Evolutionary conservation across 2,113 vertebrate species (phyloP).

Genomic region (Leucopsar rothschildi): DNA sequence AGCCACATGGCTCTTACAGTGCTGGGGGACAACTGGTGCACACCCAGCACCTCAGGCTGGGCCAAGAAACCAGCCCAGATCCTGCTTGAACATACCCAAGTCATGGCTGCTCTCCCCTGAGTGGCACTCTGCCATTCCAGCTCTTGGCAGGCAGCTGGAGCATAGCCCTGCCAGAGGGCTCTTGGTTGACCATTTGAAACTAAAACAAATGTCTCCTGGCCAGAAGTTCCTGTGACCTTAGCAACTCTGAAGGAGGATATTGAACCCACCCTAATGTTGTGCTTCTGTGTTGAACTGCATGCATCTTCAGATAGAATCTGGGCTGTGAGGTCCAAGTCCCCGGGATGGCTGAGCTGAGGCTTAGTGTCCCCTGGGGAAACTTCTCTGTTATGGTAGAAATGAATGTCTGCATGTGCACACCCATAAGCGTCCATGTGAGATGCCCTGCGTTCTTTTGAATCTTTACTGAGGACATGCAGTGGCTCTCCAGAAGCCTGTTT

Average conservation of each 20-base stretch:
- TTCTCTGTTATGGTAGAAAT: background rate
- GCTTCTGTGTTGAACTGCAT: background rate
- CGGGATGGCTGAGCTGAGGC: background rate
- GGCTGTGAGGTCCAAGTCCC: background rate
- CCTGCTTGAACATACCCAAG: background rate
- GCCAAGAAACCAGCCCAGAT: background rate
- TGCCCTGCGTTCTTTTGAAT: background rate
- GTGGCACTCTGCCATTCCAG: background rate
- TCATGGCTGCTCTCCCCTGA: background rate
- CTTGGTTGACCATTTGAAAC: background rate
- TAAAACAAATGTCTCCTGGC: background rate
- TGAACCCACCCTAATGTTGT: background rate
- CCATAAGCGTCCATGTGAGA: fast-evolving
- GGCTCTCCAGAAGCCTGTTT: background rate
- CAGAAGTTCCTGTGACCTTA: background rate
- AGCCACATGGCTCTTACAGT: fast-evolving
- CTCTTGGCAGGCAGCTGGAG: background rate
- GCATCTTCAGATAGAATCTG: background rate
- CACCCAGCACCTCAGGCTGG: background rate
- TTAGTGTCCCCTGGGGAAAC: background rate
- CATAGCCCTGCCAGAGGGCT: background rate
- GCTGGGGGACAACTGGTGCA: background rate
- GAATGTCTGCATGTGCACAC: fast-evolving
- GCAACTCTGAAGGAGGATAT: background rate
- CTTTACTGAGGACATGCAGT: background rate